Evolutionary conservation across 2,113 vertebrate genomes (phyloP).

Genomic region (Mesocricetus auratus): DNA sequence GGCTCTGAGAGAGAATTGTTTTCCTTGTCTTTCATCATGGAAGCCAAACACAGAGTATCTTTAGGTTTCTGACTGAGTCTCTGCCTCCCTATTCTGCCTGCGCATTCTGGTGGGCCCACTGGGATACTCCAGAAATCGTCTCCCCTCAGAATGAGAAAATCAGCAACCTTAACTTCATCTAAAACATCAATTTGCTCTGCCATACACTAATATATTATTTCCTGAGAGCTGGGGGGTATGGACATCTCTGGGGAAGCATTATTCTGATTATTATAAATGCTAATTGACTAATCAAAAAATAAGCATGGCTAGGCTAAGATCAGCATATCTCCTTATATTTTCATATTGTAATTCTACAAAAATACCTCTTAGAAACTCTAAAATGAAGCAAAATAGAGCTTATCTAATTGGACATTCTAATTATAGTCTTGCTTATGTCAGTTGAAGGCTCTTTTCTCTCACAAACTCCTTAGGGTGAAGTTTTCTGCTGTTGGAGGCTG

Average conservation of each 20-base stretch:
- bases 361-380: neutral
- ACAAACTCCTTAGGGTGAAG: neutral
- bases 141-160: neutral
- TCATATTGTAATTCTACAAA: neutral
- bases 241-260: neutral
- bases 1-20: neutral
- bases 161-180: neutral
- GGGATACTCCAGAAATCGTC: neutral
- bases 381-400: neutral
- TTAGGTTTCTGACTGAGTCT: neutral
- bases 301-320: neutral
- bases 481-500: neutral
- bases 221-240: neutral
- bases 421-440: neutral
- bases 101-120: neutral
- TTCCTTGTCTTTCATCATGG: neutral
- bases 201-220: neutral
- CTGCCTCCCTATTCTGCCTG: neutral
- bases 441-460: neutral
- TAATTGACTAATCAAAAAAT: constrained; percentile 8
- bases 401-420: neutral
- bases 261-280: neutral
- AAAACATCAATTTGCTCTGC: neutral
- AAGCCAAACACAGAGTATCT: neutral
- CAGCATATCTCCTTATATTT: neutral